Base-by-base conservation (phyloP, 1,140 invertebrate genomes). In the Cataglyphis hispanica region DNA sequence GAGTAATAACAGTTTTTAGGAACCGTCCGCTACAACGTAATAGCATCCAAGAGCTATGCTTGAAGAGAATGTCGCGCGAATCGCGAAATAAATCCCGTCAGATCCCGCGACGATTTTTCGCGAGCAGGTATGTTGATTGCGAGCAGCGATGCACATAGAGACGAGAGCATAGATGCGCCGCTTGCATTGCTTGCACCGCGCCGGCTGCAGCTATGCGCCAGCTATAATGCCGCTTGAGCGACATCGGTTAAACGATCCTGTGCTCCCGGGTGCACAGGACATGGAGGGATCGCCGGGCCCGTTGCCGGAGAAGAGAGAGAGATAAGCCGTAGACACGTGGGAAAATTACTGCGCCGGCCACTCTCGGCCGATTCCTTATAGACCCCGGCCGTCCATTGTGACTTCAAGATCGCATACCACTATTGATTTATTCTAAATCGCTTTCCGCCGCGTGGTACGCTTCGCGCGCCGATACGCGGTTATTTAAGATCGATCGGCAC, bases 81-180 rank as follows among this genome's bases (percentile, higher is more conserved):
- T 81, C 70, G 87, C 69, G 61, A 85, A 83, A 87, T 86, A 91
- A 91, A 91, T 91, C 89, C 89, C 86, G 88, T 85, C 88, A 75
- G 84, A 56, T 64, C 60, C n/a, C n/a, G 53, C 16, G 64, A 61
- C 40, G 64, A 69, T 88, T 91, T 91, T 92, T 88, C 83, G 67
- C 72, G 67, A 46, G 67, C 80, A 75, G 90, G 90, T 91, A 91
- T 91, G 90, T 91, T 91, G 90, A 91, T 91, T 91, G 90, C 90
- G 77, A 84, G 74, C 89, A 90, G 53, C 90, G 88, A 91, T 91
- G 90, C 86, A 77, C 86, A 56, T 85, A 78, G 56, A 80, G 37
- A 69, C 75, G 86, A 53, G 87, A 16, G 37, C 76, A 80, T 64
- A 87, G 88, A 78, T 86, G 87, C 85, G 43, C 85, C 61, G 81